Percentiles rank a stretch among this genome's conserved stretches.
Evolutionary conservation across 1,140 invertebrate species (phyloP).

Genomic region (Eriocheir sinensis): DNA sequence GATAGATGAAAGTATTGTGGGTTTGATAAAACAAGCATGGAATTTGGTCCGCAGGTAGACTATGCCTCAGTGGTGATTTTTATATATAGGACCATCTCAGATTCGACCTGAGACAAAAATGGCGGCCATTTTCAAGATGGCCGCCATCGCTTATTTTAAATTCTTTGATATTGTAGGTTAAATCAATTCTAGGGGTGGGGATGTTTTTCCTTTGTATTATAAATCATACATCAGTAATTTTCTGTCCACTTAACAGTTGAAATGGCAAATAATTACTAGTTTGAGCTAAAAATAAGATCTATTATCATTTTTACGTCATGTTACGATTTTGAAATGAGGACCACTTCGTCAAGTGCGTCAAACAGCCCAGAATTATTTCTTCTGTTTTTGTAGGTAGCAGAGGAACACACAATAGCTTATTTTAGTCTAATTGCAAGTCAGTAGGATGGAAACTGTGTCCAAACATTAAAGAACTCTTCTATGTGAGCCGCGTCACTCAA

Average conservation of each 20-base stretch:
- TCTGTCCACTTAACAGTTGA: background rate
- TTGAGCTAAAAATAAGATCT: background rate
- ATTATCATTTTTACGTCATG: background rate
- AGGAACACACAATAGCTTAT: too few relatives aligned
- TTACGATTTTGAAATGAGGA: background rate
- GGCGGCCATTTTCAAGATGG: conserved; percentile 53
- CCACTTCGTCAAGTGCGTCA: background rate
- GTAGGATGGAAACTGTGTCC: too few relatives aligned
- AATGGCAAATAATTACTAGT: background rate
- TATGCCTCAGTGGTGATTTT: conserved; percentile 47
- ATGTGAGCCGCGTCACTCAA: conserved; percentile 29
- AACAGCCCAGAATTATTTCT: background rate
- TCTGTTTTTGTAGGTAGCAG: conserved; percentile 3
- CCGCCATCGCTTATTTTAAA: conserved; percentile 40
- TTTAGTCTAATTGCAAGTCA: background rate
- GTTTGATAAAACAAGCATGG: conserved; percentile 32
- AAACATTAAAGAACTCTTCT: too few relatives aligned
- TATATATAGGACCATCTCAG: conserved; percentile 55
- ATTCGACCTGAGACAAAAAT: conserved; percentile 56
- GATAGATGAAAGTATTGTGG: conserved; percentile 51
- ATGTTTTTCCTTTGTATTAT: background rate
- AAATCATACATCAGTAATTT: conserved; percentile 1
- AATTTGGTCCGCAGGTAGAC: conserved; percentile 55
- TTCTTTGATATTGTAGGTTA: conserved; percentile 52
- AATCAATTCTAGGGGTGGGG: background rate